Conservation (phyloP, 2,113 vertebrate genomes). For the Nibea coibor region DNA sequence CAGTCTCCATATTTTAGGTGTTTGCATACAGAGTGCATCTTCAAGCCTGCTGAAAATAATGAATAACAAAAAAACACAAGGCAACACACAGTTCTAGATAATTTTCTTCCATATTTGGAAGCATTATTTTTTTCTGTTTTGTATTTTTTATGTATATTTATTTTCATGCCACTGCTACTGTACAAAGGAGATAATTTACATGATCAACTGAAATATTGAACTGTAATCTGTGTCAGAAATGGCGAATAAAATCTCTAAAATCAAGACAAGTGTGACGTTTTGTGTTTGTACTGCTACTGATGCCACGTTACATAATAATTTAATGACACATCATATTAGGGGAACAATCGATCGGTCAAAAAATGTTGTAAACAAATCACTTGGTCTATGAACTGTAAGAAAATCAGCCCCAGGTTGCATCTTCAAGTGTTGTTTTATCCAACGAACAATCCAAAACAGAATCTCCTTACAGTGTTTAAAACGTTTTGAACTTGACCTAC, state of each 20-base stretch:
- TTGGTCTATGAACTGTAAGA: not conserved
- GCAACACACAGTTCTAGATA: constrained; percentile 69
- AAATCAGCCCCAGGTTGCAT: not conserved
- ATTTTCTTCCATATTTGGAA: constrained; percentile 87
- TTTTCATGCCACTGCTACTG: constrained; percentile 75
- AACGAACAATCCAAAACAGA: not conserved
- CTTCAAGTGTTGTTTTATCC: not conserved
- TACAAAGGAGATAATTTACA: constrained; percentile 65
- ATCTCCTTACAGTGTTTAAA: not conserved
- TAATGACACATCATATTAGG: not conserved
- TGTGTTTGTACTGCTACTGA: not conserved
- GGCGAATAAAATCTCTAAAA: constrained; percentile 74
- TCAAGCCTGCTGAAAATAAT: constrained; percentile 56
- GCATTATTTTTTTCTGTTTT: constrained; percentile 70
- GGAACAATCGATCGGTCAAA: not conserved
- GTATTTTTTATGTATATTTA: constrained; percentile 81
- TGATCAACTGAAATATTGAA: constrained; percentile 65
- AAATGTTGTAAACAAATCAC: not conserved
- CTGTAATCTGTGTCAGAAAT: constrained; percentile 75
- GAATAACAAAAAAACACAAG: constrained; percentile 28
- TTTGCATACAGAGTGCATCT: constrained; percentile 30
- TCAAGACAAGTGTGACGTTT: not conserved
- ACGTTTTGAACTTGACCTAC: not conserved
- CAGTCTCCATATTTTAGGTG: constrained; percentile 6
- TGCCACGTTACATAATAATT: not conserved